phyloP scores from a whole-genome alignment of 92 coral and sea anemone species.

The Porites cylindrica region DNA sequence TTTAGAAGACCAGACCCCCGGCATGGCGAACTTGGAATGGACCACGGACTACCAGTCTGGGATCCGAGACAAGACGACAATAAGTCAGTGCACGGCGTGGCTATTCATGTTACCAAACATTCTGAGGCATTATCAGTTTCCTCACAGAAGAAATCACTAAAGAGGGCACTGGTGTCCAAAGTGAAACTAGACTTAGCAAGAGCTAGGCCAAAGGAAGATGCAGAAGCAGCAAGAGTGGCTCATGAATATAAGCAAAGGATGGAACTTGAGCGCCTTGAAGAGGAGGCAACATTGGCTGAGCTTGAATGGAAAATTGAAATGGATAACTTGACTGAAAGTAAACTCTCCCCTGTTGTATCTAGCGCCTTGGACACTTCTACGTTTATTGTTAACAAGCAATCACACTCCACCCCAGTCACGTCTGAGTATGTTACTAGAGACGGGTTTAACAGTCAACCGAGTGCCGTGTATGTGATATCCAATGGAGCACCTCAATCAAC shows the following conservation, averaged over 20 bases:
- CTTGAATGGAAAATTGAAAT: conserved; percentile 49
- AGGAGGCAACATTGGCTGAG: conserved; percentile 60
- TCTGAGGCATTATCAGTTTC: neutral
- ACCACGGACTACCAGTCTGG: neutral
- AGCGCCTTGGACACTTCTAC: conserved; percentile 7
- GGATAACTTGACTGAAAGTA: conserved; percentile 21
- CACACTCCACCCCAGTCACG: conserved; percentile 36
- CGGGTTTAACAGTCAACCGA: conserved; percentile 2
- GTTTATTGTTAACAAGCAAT: conserved; percentile 1
- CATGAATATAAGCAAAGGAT: conserved; percentile 36
- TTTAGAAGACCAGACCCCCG: neutral
- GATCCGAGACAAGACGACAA: neutral
- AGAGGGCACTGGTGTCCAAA: conserved; percentile 37
- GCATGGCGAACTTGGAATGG: neutral
- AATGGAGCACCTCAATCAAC: neutral
- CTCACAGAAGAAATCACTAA: conserved; percentile 39
- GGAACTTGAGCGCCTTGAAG: conserved; percentile 48
- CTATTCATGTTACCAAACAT: neutral
- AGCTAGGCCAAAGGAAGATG: conserved; percentile 51
- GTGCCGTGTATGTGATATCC: neutral
- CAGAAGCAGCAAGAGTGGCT: conserved; percentile 51
- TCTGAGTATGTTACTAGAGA: neutral
- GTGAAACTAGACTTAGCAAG: conserved; percentile 57
- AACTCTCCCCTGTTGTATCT: neutral
- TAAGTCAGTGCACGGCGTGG: neutral